Conservation (phyloP, 2,113 vertebrate genomes). For the Laterallus jamaicensis region DNA sequence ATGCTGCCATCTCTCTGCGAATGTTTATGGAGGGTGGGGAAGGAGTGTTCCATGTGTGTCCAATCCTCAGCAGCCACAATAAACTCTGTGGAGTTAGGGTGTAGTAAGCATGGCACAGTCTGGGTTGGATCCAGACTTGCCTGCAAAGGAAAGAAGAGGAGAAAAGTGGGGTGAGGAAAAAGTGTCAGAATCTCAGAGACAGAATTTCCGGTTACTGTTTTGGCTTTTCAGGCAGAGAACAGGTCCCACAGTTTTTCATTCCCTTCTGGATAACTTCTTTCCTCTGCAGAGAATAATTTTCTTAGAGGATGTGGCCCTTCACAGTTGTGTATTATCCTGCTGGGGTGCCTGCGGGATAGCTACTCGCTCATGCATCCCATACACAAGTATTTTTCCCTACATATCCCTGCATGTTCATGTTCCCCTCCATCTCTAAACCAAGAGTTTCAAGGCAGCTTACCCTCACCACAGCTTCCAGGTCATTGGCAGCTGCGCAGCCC, state of each 20-base stretch:
- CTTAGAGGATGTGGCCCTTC: background rate
- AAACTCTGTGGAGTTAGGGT: background rate
- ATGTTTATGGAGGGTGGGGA: background rate
- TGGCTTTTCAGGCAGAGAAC: background rate
- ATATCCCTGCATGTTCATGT: background rate
- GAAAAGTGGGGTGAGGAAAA: background rate
- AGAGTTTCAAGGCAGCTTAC: background rate
- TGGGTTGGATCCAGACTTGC: background rate
- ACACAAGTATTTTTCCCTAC: fast-evolving
- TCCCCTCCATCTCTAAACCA: background rate
- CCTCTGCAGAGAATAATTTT: background rate
- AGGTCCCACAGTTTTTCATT: background rate
- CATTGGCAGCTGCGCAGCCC: fast-evolving
- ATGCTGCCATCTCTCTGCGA: background rate
- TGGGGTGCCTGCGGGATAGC: background rate
- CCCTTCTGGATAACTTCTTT: background rate
- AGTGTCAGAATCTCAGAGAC: background rate
- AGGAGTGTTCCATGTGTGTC: fast-evolving
- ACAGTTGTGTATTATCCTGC: fast-evolving
- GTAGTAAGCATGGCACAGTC: background rate
- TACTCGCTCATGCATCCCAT: background rate
- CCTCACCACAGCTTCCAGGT: background rate
- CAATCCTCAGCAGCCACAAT: background rate
- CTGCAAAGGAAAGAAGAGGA: background rate
- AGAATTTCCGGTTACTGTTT: background rate